Percentiles rank a stretch among this genome's conserved stretches.
Conservation (phyloP, 2,797 vertebrate species). For the Megaceryle alcyon region DNA sequence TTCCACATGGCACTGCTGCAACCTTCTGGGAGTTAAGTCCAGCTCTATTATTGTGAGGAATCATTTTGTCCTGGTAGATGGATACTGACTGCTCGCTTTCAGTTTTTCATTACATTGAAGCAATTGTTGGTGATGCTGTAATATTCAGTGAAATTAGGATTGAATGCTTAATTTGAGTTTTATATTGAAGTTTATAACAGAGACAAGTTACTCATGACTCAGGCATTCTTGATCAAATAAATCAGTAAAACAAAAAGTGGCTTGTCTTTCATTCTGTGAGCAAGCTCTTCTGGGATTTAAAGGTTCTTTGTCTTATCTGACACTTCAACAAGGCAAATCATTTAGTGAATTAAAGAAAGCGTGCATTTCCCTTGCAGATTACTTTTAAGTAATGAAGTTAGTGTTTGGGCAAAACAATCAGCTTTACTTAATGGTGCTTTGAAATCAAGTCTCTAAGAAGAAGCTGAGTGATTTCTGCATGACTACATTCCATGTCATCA, state of each 20-base stretch:
- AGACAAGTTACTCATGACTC: slow-evolving; percentile 14
- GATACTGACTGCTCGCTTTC: background rate
- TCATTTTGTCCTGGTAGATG: background rate
- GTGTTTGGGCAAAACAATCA: slow-evolving; percentile 39
- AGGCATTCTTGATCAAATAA: slow-evolving; percentile 44
- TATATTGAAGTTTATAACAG: background rate
- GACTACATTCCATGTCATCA: slow-evolving; percentile 41
- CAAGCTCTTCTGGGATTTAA: slow-evolving; percentile 54
- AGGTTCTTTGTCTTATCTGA: slow-evolving; percentile 59
- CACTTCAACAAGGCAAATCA: slow-evolving; percentile 29
- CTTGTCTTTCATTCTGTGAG: slow-evolving; percentile 51
- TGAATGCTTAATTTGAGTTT: slow-evolving; percentile 1
- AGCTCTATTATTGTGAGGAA: background rate
- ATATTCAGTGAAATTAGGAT: background rate
- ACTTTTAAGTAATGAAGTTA: slow-evolving; percentile 60
- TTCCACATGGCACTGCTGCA: background rate
- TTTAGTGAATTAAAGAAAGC: slow-evolving; percentile 51
- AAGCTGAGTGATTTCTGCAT: slow-evolving; percentile 44
- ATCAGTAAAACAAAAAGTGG: slow-evolving; percentile 38
- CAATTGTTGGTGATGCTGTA: background rate
- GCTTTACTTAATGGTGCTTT: slow-evolving; percentile 31
- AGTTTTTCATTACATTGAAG: background rate
- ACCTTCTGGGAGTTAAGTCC: background rate
- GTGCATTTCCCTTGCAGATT: slow-evolving; percentile 68
- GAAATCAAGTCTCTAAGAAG: slow-evolving; percentile 30